Evolutionary conservation across 2,888 invertebrate species (phyloP), one percentile per base, ranked within the genome.

Genomic region (Thymelicus lineola): DNA sequence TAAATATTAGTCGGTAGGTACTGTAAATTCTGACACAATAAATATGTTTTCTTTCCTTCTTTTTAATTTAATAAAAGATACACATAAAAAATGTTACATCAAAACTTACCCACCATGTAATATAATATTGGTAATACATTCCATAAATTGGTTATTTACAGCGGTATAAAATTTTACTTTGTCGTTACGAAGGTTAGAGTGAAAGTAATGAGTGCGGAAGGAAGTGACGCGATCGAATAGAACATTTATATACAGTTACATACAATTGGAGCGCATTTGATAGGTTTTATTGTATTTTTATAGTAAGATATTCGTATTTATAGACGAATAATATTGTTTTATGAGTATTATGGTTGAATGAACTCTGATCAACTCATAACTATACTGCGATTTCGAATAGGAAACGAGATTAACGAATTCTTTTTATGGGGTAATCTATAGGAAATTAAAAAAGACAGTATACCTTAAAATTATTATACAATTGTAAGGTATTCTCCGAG

Each of bases 71-170:
- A 42, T 42, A 42, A 42, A 7, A 42, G 10, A 12, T 4, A 12
- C 9, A 42, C 42, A 42, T 42, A 42, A 42, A n/a, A 28, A 28
- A 28, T 42, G 9, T 12, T 28, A 55, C 53, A 9, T 1, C 53
- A 15, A 55, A 28, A 55, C 53, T 4, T 55, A 55, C 50, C 42
- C 48, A 60, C 62, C 68, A 62, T 62, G 50, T 69, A 42, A 58
- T 69, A 63, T 69, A 63, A 63, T 58, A 68, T 62, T 36, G 28
- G 63, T 63, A 63, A 63, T 63, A 63, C 62, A 69, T 69, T 69
- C 38, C 57, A 57, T 10, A 69, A 55, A 69, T 69, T 69, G 68
- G 57, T 69, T 69, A 57, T 69, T 69, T 69, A 69, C 55, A 35
- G 58, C 58, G 50, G 7, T 57, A 63, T 69, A 69, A 69, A 63